phyloP scores from a whole-genome alignment of 1,140 invertebrate genomes.

The Brachystomella parvula region DNA sequence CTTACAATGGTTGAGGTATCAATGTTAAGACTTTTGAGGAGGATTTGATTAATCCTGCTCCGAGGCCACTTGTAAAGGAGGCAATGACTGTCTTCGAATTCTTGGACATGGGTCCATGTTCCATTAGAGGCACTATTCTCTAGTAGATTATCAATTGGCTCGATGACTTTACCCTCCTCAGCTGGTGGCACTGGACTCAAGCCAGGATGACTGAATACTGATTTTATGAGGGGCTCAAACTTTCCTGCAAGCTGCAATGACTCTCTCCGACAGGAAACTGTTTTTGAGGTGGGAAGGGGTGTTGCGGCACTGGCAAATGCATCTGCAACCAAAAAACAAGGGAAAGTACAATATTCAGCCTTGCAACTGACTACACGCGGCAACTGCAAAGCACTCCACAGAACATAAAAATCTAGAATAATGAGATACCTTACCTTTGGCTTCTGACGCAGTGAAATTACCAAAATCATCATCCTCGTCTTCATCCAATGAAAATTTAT shows the following conservation, averaged over 20 bases:
- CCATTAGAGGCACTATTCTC: background rate
- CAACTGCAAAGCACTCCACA: background rate
- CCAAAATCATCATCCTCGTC: conserved; percentile 11
- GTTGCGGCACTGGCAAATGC: too few species aligned
- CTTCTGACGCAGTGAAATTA: conserved; percentile 3
- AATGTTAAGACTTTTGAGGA: conserved; percentile 33
- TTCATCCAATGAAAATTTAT: background rate
- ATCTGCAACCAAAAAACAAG: too few species aligned
- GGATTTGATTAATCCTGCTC: conserved; percentile 18
- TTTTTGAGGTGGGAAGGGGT: background rate
- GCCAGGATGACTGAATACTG: conserved; percentile 13
- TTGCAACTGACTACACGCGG: background rate
- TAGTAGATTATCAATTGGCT: conserved; percentile 26
- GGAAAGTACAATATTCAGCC: background rate
- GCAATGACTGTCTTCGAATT: conserved; percentile 35
- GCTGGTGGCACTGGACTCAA: background rate
- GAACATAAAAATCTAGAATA: background rate
- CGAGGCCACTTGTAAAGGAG: conserved; percentile 32
- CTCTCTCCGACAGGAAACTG: background rate
- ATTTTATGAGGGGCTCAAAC: conserved; percentile 21
- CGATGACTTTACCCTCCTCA: background rate
- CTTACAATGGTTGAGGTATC: conserved; percentile 32
- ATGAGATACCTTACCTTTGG: background rate
- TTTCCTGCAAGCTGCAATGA: conserved; percentile 11
- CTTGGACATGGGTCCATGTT: conserved; percentile 29